phyloP scores from a whole-genome alignment of 2,888 invertebrate genomes.

The Andrena haemorrhoa region DNA sequence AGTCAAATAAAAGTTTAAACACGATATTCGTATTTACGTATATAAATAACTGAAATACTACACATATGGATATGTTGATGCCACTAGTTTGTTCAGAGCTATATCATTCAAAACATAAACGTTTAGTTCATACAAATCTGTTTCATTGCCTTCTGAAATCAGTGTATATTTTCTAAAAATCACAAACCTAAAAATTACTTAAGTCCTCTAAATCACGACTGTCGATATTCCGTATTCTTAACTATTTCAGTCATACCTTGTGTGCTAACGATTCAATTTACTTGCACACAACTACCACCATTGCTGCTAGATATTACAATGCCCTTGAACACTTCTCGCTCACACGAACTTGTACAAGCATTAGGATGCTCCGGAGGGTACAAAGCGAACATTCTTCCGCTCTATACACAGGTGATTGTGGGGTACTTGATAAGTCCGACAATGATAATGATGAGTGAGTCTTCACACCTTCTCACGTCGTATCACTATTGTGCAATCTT shows the following conservation, averaged over 20 bases:
- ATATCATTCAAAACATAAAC: no score
- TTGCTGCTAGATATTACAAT: slow-evolving; percentile 18
- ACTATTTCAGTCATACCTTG: not conserved
- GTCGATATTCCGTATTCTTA: no score
- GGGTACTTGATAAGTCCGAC: not conserved
- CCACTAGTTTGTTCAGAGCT: no score
- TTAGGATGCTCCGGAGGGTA: not conserved
- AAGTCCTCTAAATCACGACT: no score
- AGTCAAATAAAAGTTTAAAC: no score
- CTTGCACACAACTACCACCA: not conserved
- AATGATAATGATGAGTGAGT: not conserved
- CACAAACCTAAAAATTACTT: no score
- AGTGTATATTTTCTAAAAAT: no score
- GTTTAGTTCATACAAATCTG: no score
- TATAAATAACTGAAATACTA: no score
- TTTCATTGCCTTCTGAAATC: no score
- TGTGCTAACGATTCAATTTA: not conserved
- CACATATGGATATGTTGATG: no score
- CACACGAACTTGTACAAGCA: not conserved
- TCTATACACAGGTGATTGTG: not conserved
- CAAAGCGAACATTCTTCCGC: not conserved
- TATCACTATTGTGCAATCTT: not conserved
- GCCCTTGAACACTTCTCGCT: slow-evolving; percentile 29
- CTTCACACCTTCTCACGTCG: not conserved
- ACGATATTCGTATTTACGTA: no score